phyloP scores from a whole-genome alignment of 2,888 invertebrate species.

The Meghimatium bilineatum region DNA sequence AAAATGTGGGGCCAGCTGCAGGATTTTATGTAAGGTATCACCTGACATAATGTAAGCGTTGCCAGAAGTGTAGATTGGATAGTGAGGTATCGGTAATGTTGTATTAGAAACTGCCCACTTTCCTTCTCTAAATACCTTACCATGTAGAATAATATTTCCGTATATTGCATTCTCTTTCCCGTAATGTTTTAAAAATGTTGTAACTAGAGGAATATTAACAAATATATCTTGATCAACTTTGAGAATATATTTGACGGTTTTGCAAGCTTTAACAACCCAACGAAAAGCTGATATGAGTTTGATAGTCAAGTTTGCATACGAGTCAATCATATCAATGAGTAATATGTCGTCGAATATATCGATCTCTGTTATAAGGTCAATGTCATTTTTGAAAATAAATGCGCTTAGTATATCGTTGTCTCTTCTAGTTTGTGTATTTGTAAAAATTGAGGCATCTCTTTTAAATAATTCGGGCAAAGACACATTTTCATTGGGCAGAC shows the following conservation, averaged over 20 bases:
- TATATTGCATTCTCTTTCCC: constrained; percentile 42
- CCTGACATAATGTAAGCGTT: constrained; percentile 32
- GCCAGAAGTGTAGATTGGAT: constrained; percentile 39
- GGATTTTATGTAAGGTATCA: not conserved
- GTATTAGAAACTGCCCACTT: constrained; percentile 33
- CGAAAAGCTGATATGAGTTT: constrained; percentile 34
- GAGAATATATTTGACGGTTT: constrained; percentile 20
- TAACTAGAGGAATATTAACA: constrained; percentile 34
- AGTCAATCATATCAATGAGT: constrained; percentile 27
- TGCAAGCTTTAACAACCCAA: constrained; percentile 10
- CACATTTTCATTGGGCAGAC: not conserved
- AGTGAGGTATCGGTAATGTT: constrained; percentile 13
- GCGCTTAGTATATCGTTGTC: not conserved
- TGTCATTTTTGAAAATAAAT: not conserved
- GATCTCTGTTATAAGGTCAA: not conserved
- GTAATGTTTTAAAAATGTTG: constrained; percentile 10
- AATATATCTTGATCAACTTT: constrained; percentile 44
- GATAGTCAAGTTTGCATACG: constrained; percentile 40
- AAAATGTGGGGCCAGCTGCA: constrained; percentile 15
- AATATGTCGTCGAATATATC: constrained; percentile 33
- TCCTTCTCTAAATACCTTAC: constrained; percentile 21
- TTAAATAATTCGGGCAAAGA: not conserved
- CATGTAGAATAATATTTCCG: constrained; percentile 19
- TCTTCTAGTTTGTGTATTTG: not conserved
- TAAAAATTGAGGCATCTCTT: not conserved